Evolutionary conservation across 2,888 invertebrate genomes (phyloP), one percentile per base, ranked within the genome.

Genomic region (Drosophila buzzatii): DNA sequence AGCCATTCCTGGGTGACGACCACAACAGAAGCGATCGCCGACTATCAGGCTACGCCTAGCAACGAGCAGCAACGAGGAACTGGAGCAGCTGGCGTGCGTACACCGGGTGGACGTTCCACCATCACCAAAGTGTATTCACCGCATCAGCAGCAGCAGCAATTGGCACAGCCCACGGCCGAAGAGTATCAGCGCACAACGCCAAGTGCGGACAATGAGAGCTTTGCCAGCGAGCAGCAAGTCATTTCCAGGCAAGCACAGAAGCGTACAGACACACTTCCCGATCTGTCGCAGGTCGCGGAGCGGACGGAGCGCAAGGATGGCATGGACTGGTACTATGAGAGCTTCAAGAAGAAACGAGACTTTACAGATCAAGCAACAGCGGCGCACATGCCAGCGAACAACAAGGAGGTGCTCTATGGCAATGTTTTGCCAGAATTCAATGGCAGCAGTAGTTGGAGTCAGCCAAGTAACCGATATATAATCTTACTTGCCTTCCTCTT

Each of bases 281-380:
- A 88, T 23, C 47, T 61, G 6, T 93, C 94, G 79, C 91, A 47
- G 37, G 37, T 93, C 35, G 91, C 91, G 58, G 91, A 93, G 91
- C 67, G 94, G 91, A 51, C 94, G 0, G 90, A 90, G 58, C 90
- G 94, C 42, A 94, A 94, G 75, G 94, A 93, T 76, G 93, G 94
- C 56, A 96, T 96, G 93, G 96, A 96, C 82, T 98, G 98, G 98
- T 98, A 98, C 92, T 97, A 96, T 91, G 96, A 96, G 78, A 97
- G 97, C 92, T 97, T 97, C 90, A 91, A 91, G 44, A 91, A 91
- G 68, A 89, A 88, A 20, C 81, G 88, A 0, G 86, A 83, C 1
- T 86, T 85, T 18, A 74, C 74, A 4, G 81, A 76, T 2, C 73
- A 66, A 6, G 71, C 66, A 1, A 45, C 74, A 37, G 55, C 66